These are phyloP conservation scores for Lytechinus variegatus DNA, from an alignment of 35 echinoderm and acorn worm species.

Conservation along the genomic window DNA sequence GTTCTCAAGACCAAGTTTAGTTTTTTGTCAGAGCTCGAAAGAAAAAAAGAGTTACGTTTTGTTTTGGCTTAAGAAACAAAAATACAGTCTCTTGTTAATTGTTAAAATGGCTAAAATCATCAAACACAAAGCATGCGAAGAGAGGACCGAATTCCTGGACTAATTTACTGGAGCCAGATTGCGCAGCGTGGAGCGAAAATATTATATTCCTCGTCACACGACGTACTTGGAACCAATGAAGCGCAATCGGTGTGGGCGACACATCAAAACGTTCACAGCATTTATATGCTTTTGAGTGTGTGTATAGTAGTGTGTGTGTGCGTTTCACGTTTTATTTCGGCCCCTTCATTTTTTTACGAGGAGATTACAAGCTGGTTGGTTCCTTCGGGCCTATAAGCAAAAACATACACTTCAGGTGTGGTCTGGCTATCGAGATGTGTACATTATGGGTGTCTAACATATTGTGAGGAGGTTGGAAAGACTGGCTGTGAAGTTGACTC, in stretches of 20 bases:
- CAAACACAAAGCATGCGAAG: neutral
- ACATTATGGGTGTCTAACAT: slow-evolving; percentile 15
- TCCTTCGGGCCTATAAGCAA: slow-evolving; percentile 30
- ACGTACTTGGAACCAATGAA: neutral
- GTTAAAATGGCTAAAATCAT: too few species aligned
- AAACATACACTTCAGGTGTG: slow-evolving; percentile 45
- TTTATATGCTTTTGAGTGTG: neutral
- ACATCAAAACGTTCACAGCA: neutral
- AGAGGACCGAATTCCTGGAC: neutral
- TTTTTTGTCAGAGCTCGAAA: neutral
- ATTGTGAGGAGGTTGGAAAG: neutral
- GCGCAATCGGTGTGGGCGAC: neutral
- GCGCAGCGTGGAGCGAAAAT: neutral
- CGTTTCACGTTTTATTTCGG: neutral
- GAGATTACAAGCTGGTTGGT: neutral
- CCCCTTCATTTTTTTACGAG: neutral
- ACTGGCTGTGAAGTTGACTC: slow-evolving; percentile 24
- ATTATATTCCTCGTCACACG: neutral
- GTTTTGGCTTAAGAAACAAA: neutral
- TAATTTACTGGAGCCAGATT: neutral
- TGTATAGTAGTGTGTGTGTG: neutral
- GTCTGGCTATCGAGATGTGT: slow-evolving; percentile 33
- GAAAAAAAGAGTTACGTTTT: neutral
- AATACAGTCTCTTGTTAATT: too few species aligned
- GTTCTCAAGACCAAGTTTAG: neutral